Conservation (phyloP, 37 sponge, comb jelly and placozoan genomes). For the Beroe forskalii region DNA sequence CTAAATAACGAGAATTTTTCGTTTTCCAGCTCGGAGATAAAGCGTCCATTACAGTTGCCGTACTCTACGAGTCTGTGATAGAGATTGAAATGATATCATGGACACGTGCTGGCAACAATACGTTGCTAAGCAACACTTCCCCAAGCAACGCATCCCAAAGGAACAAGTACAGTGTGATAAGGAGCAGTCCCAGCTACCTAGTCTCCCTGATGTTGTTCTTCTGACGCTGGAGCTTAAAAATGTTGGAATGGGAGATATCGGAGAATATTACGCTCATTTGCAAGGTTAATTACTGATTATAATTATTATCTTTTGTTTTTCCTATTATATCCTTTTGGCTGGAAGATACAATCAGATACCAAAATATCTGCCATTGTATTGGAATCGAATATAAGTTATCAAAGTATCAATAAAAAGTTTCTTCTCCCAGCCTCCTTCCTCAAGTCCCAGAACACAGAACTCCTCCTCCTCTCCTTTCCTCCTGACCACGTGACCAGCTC, state of each 20-base stretch:
- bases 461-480: background rate
- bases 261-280: background rate
- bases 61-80: background rate
- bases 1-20: too few species aligned
- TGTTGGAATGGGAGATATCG: background rate
- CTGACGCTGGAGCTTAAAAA: background rate
- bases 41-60: background rate
- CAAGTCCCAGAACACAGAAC: background rate
- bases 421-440: too few species aligned
- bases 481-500: background rate
- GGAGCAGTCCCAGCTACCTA: too few species aligned
- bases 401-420: too few species aligned
- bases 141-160: too few species aligned
- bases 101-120: background rate
- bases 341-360: too few species aligned
- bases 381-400: too few species aligned
- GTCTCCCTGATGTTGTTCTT: background rate
- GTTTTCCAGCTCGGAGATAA: background rate
- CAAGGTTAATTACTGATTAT: background rate
- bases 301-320: too few species aligned
- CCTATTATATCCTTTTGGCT: too few species aligned
- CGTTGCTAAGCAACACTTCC: background rate
- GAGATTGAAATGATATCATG: background rate
- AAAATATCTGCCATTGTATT: too few species aligned
- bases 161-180: too few species aligned